These are phyloP conservation scores for Heliothis subflexa DNA, from an alignment of 1,140 invertebrate genomes.

Conservation along the genomic window DNA sequence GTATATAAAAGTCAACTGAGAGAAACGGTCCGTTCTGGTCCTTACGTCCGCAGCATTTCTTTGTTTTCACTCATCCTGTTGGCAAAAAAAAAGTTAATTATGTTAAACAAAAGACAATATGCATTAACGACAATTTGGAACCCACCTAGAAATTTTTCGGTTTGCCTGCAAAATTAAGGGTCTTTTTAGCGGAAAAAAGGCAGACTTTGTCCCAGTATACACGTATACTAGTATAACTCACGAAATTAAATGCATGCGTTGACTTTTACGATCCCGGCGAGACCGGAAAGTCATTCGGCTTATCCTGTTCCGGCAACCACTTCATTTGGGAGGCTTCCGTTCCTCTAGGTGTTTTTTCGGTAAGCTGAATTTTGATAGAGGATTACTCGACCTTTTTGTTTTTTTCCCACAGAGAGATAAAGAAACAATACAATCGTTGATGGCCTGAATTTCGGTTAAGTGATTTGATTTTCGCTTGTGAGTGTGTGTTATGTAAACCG, in stretches of 20 bases:
- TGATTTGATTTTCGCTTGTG: neutral
- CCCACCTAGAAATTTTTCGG: neutral
- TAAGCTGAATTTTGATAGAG: slow-evolving; percentile 57
- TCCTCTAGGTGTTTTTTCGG: slow-evolving; percentile 56
- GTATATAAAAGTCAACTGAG: slow-evolving; percentile 26
- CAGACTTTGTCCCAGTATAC: slow-evolving; percentile 4
- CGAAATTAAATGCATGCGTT: slow-evolving; percentile 69
- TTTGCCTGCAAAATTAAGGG: slow-evolving; percentile 22
- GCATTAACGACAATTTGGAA: slow-evolving; percentile 7
- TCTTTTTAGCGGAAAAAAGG: neutral
- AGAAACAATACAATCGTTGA: slow-evolving; percentile 23
- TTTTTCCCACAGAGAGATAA: neutral
- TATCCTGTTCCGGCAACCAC: slow-evolving; percentile 60
- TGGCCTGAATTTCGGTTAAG: neutral
- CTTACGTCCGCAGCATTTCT: slow-evolving; percentile 21
- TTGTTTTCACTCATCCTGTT: slow-evolving; percentile 28
- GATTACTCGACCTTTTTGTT: slow-evolving; percentile 37
- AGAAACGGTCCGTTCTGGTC: slow-evolving; percentile 15
- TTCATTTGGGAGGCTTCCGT: slow-evolving; percentile 58
- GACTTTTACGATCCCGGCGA: slow-evolving; percentile 63
- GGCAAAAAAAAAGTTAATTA: slow-evolving; percentile 7
- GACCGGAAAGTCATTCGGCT: slow-evolving; percentile 66
- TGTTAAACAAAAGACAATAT: slow-evolving; percentile 20
- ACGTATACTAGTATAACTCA: slow-evolving; percentile 54
- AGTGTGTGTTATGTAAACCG: neutral